Base-by-base conservation (phyloP, 2,888 invertebrate genomes). In the Erebia aethiops region DNA sequence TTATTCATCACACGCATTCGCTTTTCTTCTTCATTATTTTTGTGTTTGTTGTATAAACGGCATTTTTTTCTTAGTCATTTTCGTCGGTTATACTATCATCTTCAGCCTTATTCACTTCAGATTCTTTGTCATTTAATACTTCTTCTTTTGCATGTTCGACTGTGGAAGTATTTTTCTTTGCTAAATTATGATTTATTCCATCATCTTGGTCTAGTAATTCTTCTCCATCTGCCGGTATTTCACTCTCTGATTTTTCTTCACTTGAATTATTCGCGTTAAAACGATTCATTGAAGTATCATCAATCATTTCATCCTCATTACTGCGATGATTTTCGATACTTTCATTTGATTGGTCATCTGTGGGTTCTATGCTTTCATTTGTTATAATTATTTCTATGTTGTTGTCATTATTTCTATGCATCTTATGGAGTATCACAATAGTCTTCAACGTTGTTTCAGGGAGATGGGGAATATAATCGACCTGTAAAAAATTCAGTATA, bases 361-460 rank as follows among this genome's bases (percentile, higher is more conserved):
- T n/a, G 11, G 41, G 41, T 41, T 60, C 35, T 35, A 9, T 41
- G n/a, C 35, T n/a, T 2, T n/a, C 9, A 0, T 16, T 60, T 41
- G 16, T 41, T 16, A 60, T 60, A 10, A 49, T 16, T 14, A 62
- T 62, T 49, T 62, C 18, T 62, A 62, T 18, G 9, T 49, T 7
- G 0, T 18, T 49, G 14, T 62, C 62, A 21, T 62, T 21, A 14
- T 49, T 49, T 13, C 21, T 49, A 14, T 46, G 21, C 13, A 14
- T 0, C 14, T 62, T 62, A 21, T 62, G 62, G 13, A 62, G 62
- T 46, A 62, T 62, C 2, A 62, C 49, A 62, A 62, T 18, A 14
- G 62, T 49, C 2, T 62, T 21, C 14, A 3, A 1, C 1, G 21
- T 1, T 14, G 9, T 46, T 49, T 49, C 18, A 43, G 41, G 10